Percentiles rank a stretch among this genome's conserved stretches.
These are phyloP conservation scores for Microctonus brassicae DNA, from an alignment of 2,888 invertebrate genomes.

Conservation along the genomic window DNA sequence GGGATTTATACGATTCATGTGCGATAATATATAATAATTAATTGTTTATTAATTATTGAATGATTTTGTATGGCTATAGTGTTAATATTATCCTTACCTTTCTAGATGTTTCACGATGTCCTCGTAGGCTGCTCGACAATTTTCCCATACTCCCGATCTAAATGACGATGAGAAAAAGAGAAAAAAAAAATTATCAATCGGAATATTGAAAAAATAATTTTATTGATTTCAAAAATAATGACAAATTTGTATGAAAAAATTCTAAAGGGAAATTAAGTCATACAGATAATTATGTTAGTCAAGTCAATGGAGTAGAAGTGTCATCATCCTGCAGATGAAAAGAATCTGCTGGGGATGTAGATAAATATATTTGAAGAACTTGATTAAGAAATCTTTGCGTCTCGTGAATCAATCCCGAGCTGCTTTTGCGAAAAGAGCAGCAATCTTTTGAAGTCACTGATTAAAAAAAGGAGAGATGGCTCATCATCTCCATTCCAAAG, in stretches of 20 bases:
- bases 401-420: constrained; percentile 28
- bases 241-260: neutral
- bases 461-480: constrained; percentile 58
- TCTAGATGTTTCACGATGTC: constrained; percentile 95
- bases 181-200: constrained; percentile 33
- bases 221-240: neutral
- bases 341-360: neutral
- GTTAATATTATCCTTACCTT: constrained; percentile 77
- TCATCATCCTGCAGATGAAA: constrained; percentile 27
- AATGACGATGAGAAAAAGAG: neutral
- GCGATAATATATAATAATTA: no score
- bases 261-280: neutral
- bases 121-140: constrained; percentile 94
- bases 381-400: constrained; percentile 9
- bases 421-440: constrained; percentile 19
- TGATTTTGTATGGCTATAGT: no score
- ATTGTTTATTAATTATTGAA: no score
- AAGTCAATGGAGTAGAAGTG: constrained; percentile 16
- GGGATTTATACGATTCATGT: no score
- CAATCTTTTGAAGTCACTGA: constrained; percentile 66
- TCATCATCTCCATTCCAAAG: neutral
- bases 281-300: constrained; percentile 22
- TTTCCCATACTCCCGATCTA: constrained; percentile 84
- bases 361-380: neutral
- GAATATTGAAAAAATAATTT: neutral